These are phyloP conservation scores for Enteromius thamalakanensis DNA, from an alignment of 2,797 vertebrate genomes.

Conservation along the genomic window DNA sequence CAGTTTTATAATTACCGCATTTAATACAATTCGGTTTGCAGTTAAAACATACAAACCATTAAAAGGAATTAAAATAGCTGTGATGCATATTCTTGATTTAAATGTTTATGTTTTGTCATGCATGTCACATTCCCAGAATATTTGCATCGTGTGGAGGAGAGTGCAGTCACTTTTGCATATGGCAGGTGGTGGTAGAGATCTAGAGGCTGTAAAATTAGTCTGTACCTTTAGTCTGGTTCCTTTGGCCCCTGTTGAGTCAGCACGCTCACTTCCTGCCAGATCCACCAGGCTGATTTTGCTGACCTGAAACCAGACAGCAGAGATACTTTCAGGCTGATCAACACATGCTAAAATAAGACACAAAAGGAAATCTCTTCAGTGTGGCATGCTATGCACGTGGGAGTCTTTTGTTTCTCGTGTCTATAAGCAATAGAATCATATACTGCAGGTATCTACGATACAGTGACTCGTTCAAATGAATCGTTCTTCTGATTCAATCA, in stretches of 20 bases:
- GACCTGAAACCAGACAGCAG: constrained; percentile 78
- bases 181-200: constrained; percentile 1
- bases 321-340: constrained; percentile 43
- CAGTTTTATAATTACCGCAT: background rate
- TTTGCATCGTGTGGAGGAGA: background rate
- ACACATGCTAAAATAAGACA: constrained; percentile 43
- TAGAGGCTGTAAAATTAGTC: constrained; percentile 30
- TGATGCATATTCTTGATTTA: background rate
- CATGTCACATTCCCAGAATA: background rate
- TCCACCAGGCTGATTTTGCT: constrained; percentile 99
- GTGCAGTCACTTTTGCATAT: constrained; percentile 13
- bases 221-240: constrained; percentile 95
- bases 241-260: constrained; percentile 97
- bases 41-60: constrained; percentile 3
- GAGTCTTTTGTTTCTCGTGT: background rate
- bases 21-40: constrained; percentile 4
- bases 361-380: background rate
- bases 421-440: background rate
- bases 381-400: background rate
- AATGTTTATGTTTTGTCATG: background rate
- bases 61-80: background rate
- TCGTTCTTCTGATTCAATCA: background rate
- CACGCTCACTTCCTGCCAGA: constrained; percentile 94
- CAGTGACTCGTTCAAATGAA: background rate
- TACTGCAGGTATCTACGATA: background rate